Percentiles rank a stretch among this genome's conserved stretches.
phyloP scores from a whole-genome alignment of 2,113 vertebrate genomes.

The Uropsilus gracilis region DNA sequence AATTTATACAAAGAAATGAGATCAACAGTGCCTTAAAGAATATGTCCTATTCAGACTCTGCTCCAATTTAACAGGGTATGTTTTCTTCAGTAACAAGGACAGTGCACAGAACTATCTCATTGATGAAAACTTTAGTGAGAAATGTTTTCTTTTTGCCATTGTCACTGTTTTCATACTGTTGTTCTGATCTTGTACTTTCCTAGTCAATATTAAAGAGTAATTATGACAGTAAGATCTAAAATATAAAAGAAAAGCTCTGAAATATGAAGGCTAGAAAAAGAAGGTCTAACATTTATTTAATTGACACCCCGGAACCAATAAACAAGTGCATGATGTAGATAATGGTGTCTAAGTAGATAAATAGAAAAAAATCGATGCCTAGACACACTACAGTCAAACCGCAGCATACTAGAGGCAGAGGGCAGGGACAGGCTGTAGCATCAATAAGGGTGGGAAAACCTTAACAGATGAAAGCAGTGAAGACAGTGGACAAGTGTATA shows the following conservation, averaged over 20 bases:
- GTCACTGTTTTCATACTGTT: not conserved
- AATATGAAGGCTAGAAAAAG: not conserved
- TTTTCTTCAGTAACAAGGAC: not conserved
- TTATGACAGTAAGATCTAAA: slow-evolving; percentile 9
- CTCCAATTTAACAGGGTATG: not conserved
- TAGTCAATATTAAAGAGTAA: not conserved
- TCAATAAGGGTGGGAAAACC: not conserved
- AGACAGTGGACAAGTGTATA: not conserved
- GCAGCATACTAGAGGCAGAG: not conserved
- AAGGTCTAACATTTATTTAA: not conserved
- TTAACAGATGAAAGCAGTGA: not conserved
- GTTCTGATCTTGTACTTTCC: not conserved
- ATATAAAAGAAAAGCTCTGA: not conserved
- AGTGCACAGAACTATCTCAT: not conserved
- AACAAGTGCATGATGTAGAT: not conserved
- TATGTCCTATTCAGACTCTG: not conserved
- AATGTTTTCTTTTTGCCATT: not conserved
- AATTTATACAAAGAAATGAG: not conserved
- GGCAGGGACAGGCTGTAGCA: not conserved
- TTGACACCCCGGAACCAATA: not conserved
- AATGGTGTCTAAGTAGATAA: not conserved
- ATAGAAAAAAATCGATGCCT: not conserved
- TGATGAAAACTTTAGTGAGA: not conserved
- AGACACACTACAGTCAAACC: not conserved
- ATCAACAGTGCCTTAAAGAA: not conserved